Base-by-base conservation (phyloP, 2,797 vertebrate genomes). In the Tinamus major region DNA sequence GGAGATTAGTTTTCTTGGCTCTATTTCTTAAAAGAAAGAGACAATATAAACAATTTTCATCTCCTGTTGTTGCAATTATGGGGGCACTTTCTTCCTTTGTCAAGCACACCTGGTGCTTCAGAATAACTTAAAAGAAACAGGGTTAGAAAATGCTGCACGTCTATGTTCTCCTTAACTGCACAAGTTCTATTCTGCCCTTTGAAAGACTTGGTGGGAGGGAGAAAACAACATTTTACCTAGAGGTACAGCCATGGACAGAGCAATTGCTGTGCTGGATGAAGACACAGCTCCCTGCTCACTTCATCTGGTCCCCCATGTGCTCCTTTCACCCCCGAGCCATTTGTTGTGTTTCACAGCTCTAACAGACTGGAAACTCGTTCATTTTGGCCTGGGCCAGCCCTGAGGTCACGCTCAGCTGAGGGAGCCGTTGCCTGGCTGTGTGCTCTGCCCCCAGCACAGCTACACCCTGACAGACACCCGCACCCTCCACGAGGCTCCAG, bases 161-260 rank as follows among this genome's bases (percentile, higher is more conserved):
- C 1, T 9, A 9, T 3, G 7, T 11, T 63, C 21, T 26, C 55
- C 23, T 62, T 42, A 17, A 35, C 35, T 21, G 24, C 87, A 59
- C 7, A 20, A 19, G 59, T 20, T 51, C 63, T 68, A 46, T 23
- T 27, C 49, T 51, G 5, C 13, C 49, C 48, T 72, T 29, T 23
- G n/a, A 19, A 21, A 63, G 63, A 12, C 13, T 2, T 10, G 41
- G 15, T 9, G 65, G 77, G 48, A n/a, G 21, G 31, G 23, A 27
- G 24, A 49, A 9, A 24, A 59, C 15, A 27, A 35, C 6, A 13
- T 24, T 16, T 31, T 15, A 10, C 41, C 8, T 20, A 58, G 75
- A 17, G 61, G 33, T 0, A 2, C 1, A 23, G n/a, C 24, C 20
- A 13, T 1, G 13, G 33, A 18, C 9, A 24, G 8, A 2, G 3